Evolutionary conservation across 92 coral and sea anemone species (phyloP).

Genomic region (Pocillopora grandis): DNA sequence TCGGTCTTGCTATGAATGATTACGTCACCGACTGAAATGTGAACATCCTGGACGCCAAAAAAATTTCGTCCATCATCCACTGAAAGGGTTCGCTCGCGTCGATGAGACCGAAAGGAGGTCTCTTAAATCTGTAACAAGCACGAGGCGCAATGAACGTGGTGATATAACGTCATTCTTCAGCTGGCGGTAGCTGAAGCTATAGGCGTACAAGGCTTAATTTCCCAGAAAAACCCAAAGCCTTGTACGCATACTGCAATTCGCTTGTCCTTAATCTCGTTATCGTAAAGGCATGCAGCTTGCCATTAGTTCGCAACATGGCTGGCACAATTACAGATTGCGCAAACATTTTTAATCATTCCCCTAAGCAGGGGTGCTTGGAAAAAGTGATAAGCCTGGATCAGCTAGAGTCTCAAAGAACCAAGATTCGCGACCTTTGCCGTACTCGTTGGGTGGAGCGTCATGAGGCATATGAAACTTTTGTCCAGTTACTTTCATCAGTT

Average conservation of each 20-base stretch:
- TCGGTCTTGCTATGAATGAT: no score
- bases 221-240: constrained; percentile 41
- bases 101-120: no score
- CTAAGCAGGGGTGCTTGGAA: not conserved
- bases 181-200: constrained; percentile 28
- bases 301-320: constrained; percentile 22
- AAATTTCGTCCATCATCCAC: no score
- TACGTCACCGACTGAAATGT: no score
- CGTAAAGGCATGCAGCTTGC: constrained; percentile 41
- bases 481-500: not conserved
- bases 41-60: no score
- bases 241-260: constrained; percentile 43
- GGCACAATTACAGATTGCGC: no score
- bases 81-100: no score
- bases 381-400: constrained; percentile 16
- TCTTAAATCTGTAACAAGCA: no score
- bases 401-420: constrained; percentile 35
- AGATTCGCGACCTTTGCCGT: constrained; percentile 48
- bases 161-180: no score
- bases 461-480: constrained; percentile 42
- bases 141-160: no score
- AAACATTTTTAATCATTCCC: no score
- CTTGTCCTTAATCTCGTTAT: constrained; percentile 13
- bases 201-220: constrained; percentile 45
- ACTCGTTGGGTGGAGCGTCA: constrained; percentile 62